Percentiles rank a stretch among this genome's conserved stretches.
These are phyloP conservation scores for Neoarius graeffei DNA, from an alignment of 2,113 vertebrate species.

Conservation along the genomic window DNA sequence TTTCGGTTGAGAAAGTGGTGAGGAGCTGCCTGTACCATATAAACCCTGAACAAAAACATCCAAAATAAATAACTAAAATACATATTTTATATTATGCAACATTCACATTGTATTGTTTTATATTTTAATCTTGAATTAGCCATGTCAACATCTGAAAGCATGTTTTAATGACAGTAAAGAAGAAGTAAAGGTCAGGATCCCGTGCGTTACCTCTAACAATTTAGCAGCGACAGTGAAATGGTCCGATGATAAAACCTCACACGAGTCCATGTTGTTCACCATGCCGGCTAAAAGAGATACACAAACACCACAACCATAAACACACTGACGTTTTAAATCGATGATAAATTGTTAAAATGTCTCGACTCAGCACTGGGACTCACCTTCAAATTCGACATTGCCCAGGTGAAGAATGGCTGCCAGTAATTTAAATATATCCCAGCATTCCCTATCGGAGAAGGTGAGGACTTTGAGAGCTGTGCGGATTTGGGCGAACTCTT, in stretches of 20 bases:
- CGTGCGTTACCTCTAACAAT: constrained; percentile 80
- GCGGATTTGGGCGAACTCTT: constrained; percentile 78
- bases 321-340: not conserved
- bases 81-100: not conserved
- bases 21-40: not conserved
- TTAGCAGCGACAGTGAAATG: constrained; percentile 75
- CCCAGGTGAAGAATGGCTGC: constrained; percentile 90
- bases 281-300: constrained; percentile 70
- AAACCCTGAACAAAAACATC: not conserved
- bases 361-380: not conserved
- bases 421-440: constrained; percentile 85
- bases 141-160: not conserved
- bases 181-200: not conserved
- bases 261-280: constrained; percentile 85
- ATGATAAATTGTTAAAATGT: not conserved
- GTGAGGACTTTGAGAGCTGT: constrained; percentile 87
- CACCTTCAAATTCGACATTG: constrained; percentile 86
- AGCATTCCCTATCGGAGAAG: constrained; percentile 84
- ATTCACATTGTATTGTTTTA: not conserved
- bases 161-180: not conserved
- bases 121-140: not conserved
- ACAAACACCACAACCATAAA: not conserved
- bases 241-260: constrained; percentile 75
- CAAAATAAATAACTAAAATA: not conserved
- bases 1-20: not conserved